Evolutionary conservation across 2,888 invertebrate genomes (phyloP), one percentile per base, ranked within the genome.

Genomic region (Clusia tigrina): DNA sequence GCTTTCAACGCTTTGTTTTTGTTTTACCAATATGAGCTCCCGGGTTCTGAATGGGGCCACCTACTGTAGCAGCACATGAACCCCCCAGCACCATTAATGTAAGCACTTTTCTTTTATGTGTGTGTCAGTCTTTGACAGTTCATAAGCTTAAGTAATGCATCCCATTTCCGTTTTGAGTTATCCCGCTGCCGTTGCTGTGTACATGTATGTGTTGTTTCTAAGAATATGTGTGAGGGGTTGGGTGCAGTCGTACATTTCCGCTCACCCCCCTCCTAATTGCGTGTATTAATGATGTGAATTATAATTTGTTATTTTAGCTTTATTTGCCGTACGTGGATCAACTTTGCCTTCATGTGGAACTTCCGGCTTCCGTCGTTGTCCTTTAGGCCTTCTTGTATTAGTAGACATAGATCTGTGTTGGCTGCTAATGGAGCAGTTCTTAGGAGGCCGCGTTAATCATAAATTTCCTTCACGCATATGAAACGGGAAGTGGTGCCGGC

Each of bases 301-400:
- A 60, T 57, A 64, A 60, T 60, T 64, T 64, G 55, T 57, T 64
- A 57, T 60, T 60, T 57, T 26, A 56, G 57, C 57, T 57, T 61
- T 48, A 52, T 52, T 37, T 15, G n/a, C 24, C 53, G 37, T 15
- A 12, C 3, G 25, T 17, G 10, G 15, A 23, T 15, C 2, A 5
- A 24, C 38, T 3, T 9, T 18, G 22, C 23, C 20, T 46, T 46
- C 25, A 2, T 48, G 46, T 42, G 23, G 32, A 53, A 37, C 24
- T 23, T n/a, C n/a, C n/a, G n/a, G n/a, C n/a, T n/a, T n/a, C n/a
- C n/a, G n/a, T n/a, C n/a, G n/a, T n/a, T n/a, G n/a, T n/a, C n/a
- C n/a, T n/a, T n/a, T n/a, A n/a, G n/a, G n/a, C n/a, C n/a, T n/a
- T n/a, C n/a, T n/a, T n/a, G n/a, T n/a, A n/a, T n/a, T n/a, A n/a